Conservation (phyloP, 2,113 vertebrate genomes). For the Notarius lentiginosus region DNA sequence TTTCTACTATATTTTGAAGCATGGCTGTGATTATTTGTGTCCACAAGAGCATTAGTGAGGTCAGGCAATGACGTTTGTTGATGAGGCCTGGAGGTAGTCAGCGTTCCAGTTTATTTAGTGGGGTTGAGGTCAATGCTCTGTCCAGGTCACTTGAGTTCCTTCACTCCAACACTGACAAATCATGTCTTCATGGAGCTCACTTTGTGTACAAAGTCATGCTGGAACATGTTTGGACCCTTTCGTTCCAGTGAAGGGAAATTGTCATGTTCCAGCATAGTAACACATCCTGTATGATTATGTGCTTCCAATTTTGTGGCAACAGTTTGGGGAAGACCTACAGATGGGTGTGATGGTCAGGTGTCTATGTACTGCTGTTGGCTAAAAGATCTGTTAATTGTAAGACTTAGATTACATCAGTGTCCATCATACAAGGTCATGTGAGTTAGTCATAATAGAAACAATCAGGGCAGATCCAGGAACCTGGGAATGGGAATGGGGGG, state of each 20-base stretch:
- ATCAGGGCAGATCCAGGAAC: no score
- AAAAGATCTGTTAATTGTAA: neutral
- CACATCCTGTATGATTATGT: neutral
- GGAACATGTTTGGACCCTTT: neutral
- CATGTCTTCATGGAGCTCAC: neutral
- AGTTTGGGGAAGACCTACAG: neutral
- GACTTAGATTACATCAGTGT: neutral
- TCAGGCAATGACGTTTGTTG: neutral
- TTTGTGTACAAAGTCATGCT: neutral
- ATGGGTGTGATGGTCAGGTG: neutral
- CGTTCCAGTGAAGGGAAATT: neutral
- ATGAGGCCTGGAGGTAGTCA: neutral
- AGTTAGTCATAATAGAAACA: neutral
- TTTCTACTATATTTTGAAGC: neutral
- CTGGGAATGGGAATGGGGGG: no score
- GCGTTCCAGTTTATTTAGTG: neutral
- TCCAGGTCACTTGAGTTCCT: neutral
- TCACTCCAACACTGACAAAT: neutral
- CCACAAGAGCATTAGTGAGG: neutral
- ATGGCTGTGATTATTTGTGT: neutral
- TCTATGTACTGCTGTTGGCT: neutral
- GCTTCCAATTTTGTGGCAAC: neutral
- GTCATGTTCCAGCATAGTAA: neutral
- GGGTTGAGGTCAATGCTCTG: neutral
- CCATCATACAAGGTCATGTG: neutral